Evolutionary conservation across 2,113 vertebrate species (phyloP), one percentile per base, ranked within the genome.

Genomic region (Martes martes): DNA sequence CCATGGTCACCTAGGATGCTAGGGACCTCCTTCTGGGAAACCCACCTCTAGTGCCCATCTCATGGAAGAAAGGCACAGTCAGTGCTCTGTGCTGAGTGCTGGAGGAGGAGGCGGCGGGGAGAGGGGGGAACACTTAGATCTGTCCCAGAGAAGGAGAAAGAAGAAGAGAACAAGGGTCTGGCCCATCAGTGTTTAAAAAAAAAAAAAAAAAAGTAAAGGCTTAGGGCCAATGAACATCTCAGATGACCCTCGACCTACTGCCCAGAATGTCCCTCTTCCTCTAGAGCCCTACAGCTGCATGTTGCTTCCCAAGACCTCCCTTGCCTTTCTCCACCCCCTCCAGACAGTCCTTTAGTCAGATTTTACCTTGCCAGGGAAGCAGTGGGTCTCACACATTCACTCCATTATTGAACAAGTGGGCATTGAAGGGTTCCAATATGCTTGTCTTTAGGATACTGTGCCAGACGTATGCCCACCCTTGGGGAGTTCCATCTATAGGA

Each of bases 21-120:
- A 87, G 52, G 8, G 23, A 4, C 0, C 36, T 47, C 71, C 33
- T 81, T 85, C 45, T 33, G 31, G 79, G 76, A 57, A 73, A 61
- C n/a, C 31, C 7, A 7, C n/a, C 18, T 69, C 55, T 4, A 47
- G 65, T 11, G 15, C 5, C 45, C 13, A 4, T 11, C 1, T 39
- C 21, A 42, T 0, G 2, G 47, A 42, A 55, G 42, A n/a, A 24
- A 67, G n/a, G n/a, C 15, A n/a, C 0, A 18, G 57, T 10, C 18
- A 15, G 45, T 13, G 5, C 31, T 80, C 39, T 1, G 0, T 3
- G 71, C 2, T 14, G 36, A 39, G 33, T 3, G 0, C 2, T 18
- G 52, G 28, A 52, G n/a, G 0, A 0, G 6, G 31, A 36, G 10
- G n/a, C n/a, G 7, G 28, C 4, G 4, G 24, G 24, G 8, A 23